These are phyloP conservation scores for Chalcosyrphus nemorum DNA, from an alignment of 2,888 invertebrate species.

Conservation along the genomic window DNA sequence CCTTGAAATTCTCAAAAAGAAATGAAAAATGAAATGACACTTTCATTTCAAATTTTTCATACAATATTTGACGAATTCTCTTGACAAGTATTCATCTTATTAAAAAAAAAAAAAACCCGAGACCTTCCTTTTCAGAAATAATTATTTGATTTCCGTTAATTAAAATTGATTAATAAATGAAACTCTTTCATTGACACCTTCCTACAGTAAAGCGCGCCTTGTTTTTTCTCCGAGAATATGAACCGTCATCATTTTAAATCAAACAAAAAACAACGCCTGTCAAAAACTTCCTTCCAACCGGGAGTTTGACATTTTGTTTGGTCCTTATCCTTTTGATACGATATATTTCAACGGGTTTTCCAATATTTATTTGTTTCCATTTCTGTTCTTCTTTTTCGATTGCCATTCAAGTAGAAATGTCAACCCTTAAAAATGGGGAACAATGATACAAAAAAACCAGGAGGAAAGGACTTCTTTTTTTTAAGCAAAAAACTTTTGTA, in stretches of 20 bases:
- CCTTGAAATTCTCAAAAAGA: background rate
- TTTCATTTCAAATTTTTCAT: constrained; percentile 15
- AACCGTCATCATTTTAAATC: constrained; percentile 62
- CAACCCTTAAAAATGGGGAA: constrained; percentile 31
- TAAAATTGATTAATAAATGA: constrained; percentile 67
- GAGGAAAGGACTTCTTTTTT: constrained; percentile 20
- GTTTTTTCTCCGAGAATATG: background rate
- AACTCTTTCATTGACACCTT: constrained; percentile 40
- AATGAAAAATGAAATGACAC: constrained; percentile 9
- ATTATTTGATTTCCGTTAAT: constrained; percentile 54
- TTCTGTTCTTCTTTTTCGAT: constrained; percentile 28
- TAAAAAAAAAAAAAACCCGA: background rate
- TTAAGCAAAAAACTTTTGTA: constrained; percentile 58
- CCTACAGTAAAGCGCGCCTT: background rate
- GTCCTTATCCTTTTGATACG: constrained; percentile 27
- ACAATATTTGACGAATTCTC: background rate
- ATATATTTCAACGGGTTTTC: background rate
- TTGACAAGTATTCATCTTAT: background rate
- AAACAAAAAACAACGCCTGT: constrained; percentile 55
- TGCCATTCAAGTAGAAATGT: constrained; percentile 60
- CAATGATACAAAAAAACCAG: constrained; percentile 9
- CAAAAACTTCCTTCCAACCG: constrained; percentile 64
- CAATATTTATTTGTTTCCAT: constrained; percentile 29
- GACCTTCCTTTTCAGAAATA: background rate
- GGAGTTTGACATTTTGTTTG: constrained; percentile 59